Evolutionary conservation across 2,113 vertebrate species (phyloP).

Genomic region (Leucopternis melanops): DNA sequence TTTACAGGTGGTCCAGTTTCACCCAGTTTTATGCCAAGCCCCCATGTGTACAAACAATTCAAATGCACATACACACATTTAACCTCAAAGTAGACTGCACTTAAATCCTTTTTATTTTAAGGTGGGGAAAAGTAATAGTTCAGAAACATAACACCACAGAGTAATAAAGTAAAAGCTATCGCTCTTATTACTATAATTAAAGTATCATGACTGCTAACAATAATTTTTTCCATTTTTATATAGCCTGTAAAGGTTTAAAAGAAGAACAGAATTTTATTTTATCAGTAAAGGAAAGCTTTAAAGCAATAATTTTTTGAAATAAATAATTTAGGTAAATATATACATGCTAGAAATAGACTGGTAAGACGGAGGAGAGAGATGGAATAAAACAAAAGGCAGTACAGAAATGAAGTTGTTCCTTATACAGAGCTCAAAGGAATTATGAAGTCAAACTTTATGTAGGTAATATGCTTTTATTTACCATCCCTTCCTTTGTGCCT

Average conservation of each 20-base stretch:
- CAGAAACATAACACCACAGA: neutral
- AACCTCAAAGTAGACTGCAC: neutral
- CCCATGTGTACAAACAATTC: neutral
- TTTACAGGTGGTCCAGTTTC: neutral
- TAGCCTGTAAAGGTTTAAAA: neutral
- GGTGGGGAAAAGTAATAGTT: neutral
- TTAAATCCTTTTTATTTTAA: conserved; percentile 19
- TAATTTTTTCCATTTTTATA: neutral
- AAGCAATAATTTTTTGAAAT: neutral
- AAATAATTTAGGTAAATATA: neutral
- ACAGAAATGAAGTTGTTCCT: neutral
- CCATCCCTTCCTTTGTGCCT: neutral
- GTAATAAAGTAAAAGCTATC: neutral
- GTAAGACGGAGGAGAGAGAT: neutral
- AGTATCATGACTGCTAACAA: neutral
- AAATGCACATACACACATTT: neutral
- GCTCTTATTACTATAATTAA: conserved; percentile 18
- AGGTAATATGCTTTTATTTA: neutral
- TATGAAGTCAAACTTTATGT: neutral
- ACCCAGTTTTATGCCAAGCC: neutral
- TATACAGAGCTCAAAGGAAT: neutral
- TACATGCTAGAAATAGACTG: neutral
- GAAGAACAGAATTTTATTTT: neutral
- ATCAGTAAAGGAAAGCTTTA: neutral
- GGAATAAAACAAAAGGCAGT: neutral